Percentiles rank a stretch among this genome's conserved stretches.
phyloP scores from a whole-genome alignment of 2,797 vertebrate genomes.

The Gymnothorax reevesii region DNA sequence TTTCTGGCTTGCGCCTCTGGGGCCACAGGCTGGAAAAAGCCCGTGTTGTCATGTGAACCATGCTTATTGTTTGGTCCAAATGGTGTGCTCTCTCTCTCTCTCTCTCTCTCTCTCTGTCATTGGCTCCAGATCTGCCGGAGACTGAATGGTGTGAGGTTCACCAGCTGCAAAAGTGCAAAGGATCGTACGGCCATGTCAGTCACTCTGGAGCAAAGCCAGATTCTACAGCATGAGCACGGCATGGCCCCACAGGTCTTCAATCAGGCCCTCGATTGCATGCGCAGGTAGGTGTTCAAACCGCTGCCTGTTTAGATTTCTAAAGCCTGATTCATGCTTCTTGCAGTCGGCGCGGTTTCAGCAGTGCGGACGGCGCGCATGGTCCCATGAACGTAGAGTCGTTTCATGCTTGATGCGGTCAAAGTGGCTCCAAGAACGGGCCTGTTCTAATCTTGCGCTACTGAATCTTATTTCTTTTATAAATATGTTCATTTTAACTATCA shows the following conservation, averaged over 20 bases:
- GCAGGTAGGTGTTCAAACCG: constrained; percentile 80
- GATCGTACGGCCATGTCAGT: constrained; percentile 98
- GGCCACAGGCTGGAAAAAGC: background rate
- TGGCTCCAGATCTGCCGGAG: constrained; percentile 82
- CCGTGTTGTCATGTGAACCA: background rate
- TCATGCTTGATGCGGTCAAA: no score
- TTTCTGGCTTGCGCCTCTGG: background rate
- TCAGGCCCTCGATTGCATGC: constrained; percentile 98
- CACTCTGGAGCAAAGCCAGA: constrained; percentile 95
- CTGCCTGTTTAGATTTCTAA: constrained; percentile 14
- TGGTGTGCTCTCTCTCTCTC: background rate
- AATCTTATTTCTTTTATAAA: no score
- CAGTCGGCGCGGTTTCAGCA: no score
- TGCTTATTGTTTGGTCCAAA: background rate
- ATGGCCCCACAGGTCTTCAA: constrained; percentile 97
- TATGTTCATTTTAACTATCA: no score
- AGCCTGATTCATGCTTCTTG: no score
- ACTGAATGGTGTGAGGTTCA: constrained; percentile 93
- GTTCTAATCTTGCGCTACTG: no score
- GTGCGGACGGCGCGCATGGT: no score
- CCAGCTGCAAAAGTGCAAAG: constrained; percentile 98
- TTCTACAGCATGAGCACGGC: constrained; percentile 93
- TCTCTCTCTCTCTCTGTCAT: background rate
- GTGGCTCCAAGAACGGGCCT: no score
- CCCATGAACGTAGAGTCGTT: no score